phyloP scores from a whole-genome alignment of 1,140 invertebrate species.

The Zaprionus nigranus region DNA sequence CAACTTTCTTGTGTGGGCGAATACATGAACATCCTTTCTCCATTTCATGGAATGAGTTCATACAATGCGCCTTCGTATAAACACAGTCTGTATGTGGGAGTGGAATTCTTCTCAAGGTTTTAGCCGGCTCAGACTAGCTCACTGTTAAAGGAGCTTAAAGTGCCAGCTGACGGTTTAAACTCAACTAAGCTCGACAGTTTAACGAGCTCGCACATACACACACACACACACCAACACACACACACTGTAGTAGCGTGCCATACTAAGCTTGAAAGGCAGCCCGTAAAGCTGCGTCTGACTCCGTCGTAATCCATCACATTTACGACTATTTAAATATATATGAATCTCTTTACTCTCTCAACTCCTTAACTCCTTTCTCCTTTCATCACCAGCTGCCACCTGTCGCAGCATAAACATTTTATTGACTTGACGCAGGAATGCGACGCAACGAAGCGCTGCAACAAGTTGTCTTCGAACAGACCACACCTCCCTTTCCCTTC shows the following conservation, averaged over 20 bases:
- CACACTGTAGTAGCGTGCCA: slow-evolving; percentile 25
- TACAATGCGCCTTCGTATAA: no score
- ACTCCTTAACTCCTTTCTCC: slow-evolving; percentile 17
- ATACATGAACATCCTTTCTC: no score
- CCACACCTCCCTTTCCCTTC: not conserved
- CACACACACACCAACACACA: slow-evolving; percentile 2
- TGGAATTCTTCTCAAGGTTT: slow-evolving; percentile 22
- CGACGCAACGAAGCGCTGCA: slow-evolving; percentile 10
- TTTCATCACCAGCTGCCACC: not conserved
- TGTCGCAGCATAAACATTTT: slow-evolving; percentile 36
- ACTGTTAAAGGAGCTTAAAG: slow-evolving; percentile 29
- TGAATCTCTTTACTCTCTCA: slow-evolving; percentile 40
- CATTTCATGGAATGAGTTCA: no score
- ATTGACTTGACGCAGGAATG: slow-evolving; percentile 20
- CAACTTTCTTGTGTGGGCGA: no score
- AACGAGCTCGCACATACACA: slow-evolving; percentile 2
- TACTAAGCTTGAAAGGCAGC: slow-evolving; percentile 40
- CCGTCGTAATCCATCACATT: slow-evolving; percentile 69
- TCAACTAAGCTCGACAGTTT: slow-evolving; percentile 30
- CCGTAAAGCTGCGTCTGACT: slow-evolving; percentile 42
- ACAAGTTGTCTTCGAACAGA: slow-evolving; percentile 22
- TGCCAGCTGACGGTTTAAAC: slow-evolving; percentile 23
- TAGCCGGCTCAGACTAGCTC: slow-evolving; percentile 5
- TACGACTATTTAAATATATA: slow-evolving; percentile 67
- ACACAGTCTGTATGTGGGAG: not conserved